Evolutionary conservation across 2,113 vertebrate species (phyloP).

Genomic region (Bambusicola thoracicus): DNA sequence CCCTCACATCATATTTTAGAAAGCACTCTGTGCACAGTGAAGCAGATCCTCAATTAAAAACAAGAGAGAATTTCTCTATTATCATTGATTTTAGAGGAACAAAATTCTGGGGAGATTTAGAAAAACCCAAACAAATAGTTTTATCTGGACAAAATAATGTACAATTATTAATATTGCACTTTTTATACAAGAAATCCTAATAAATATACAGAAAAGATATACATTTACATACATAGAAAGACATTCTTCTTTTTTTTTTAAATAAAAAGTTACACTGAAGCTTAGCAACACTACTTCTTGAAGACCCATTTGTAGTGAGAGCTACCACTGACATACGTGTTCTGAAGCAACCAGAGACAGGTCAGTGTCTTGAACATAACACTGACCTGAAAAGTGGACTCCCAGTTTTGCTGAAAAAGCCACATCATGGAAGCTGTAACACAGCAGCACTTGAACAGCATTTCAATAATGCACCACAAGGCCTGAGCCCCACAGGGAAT

Average conservation of each 20-base stretch:
- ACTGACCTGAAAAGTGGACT: neutral
- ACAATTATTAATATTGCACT: constrained; percentile 89
- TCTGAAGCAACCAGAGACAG: constrained; percentile 5
- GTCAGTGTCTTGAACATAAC: neutral
- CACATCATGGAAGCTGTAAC: neutral
- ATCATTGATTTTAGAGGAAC: constrained; percentile 66
- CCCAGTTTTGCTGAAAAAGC: constrained; percentile 20
- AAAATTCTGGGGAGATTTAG: constrained; percentile 67
- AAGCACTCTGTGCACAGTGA: constrained; percentile 55
- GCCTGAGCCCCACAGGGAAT: neutral
- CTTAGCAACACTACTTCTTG: constrained; percentile 71
- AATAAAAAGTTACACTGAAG: constrained; percentile 77
- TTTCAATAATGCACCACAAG: neutral
- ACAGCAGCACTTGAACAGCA: neutral
- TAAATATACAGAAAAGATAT: constrained; percentile 96
- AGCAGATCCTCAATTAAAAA: constrained; percentile 68
- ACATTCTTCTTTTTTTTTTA: constrained; percentile 75
- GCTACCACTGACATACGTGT: neutral
- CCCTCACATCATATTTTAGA: constrained; percentile 13
- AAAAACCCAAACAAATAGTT: constrained; percentile 53
- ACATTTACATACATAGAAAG: constrained; percentile 82
- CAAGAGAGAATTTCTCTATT: constrained; percentile 54
- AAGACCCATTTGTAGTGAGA: constrained; percentile 69
- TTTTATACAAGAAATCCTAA: constrained; percentile 88
- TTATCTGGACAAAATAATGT: constrained; percentile 80